Conservation (phyloP, 2,888 invertebrate species). For the Oscheius myriophilus region DNA sequence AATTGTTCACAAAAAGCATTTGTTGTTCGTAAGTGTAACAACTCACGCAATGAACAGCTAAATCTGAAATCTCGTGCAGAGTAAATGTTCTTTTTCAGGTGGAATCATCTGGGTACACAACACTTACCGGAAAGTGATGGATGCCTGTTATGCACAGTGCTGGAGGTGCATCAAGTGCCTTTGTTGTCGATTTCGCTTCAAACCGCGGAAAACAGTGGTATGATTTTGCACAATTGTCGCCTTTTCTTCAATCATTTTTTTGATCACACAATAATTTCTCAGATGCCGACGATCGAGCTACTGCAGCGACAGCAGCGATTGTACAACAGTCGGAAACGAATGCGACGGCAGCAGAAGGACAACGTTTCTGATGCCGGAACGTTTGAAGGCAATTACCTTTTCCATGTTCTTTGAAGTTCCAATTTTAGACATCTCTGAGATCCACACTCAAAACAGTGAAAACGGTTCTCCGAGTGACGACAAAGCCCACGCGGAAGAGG, state of each 20-base stretch:
- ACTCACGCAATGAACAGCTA: too few relatives aligned
- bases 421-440: conserved; percentile 66
- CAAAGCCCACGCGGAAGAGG: conserved; percentile 46
- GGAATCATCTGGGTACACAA: conserved; percentile 68
- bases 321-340: conserved; percentile 39
- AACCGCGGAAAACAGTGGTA: conserved; percentile 34
- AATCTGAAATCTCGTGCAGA: too few relatives aligned
- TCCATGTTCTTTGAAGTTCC: neutral
- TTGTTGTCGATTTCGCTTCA: conserved; percentile 48
- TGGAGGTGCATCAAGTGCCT: conserved; percentile 53
- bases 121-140: conserved; percentile 52
- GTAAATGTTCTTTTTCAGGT: conserved; percentile 58
- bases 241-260: conserved; percentile 5
- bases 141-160: conserved; percentile 43
- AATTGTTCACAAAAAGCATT: too few relatives aligned
- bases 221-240: neutral
- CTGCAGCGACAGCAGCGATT: conserved; percentile 54
- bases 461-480: conserved; percentile 35
- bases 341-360: conserved; percentile 44
- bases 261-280: conserved; percentile 7
- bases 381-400: conserved; percentile 59
- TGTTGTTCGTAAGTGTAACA: too few relatives aligned
- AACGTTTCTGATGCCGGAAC: conserved; percentile 67
- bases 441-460: conserved; percentile 62
- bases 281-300: conserved; percentile 56